A percentile compares a stretch with the other conserved stretches of the same genome.
Evolutionary conservation across 2,797 vertebrate genomes (phyloP).

Genomic region (Schizothorax lantsangensis): DNA sequence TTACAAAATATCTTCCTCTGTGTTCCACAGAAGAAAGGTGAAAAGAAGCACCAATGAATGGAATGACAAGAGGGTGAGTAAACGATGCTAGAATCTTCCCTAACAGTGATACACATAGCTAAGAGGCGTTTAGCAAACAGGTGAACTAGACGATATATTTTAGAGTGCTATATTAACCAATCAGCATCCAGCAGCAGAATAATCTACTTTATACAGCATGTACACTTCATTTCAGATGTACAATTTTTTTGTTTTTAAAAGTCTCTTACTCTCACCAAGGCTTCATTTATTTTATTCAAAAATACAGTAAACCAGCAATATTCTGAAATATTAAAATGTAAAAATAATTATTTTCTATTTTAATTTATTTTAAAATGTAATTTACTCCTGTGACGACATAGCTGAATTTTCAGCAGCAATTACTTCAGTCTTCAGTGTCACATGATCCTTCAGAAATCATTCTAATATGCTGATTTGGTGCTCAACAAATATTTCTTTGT

Average conservation of each 20-base stretch:
- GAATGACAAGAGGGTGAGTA: not conserved
- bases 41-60: not conserved
- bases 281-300: not conserved
- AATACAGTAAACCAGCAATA: not conserved
- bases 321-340: not conserved
- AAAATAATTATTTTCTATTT: not conserved
- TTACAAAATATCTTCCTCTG: not conserved
- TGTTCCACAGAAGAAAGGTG: not conserved
- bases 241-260: not conserved
- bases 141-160: not conserved
- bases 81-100: not conserved
- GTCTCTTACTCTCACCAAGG: not conserved
- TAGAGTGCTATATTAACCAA: not conserved
- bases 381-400: not conserved
- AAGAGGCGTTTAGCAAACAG: too few species aligned
- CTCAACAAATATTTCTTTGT: not conserved
- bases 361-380: not conserved
- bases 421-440: not conserved
- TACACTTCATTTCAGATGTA: not conserved
- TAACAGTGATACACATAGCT: too few species aligned
- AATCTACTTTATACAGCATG: not conserved
- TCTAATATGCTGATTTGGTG: not conserved
- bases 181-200: not conserved
- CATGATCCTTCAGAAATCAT: not conserved
- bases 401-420: not conserved